A percentile compares a stretch with the other conserved stretches of the same genome.
These are phyloP conservation scores for Agriopis leucophaearia DNA, from an alignment of 2,888 invertebrate genomes.

Conservation along the genomic window DNA sequence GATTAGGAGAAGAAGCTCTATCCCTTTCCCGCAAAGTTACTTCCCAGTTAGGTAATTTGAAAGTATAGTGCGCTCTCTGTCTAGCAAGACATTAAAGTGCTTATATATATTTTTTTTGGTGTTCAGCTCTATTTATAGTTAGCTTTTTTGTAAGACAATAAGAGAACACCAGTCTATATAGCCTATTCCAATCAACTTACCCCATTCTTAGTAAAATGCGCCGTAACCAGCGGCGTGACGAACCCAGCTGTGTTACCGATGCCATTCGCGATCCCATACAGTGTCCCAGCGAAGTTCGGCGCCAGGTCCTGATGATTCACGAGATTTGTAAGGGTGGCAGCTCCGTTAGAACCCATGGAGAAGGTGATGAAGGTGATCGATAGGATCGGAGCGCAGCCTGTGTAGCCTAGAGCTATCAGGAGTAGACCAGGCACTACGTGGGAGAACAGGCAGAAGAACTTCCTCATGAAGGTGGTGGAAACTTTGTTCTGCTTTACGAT, in stretches of 20 bases:
- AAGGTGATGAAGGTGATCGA: conserved; percentile 89
- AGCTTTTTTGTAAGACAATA: no score
- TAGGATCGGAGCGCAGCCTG: conserved; percentile 88
- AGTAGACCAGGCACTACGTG: conserved; percentile 84
- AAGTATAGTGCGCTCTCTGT: no score
- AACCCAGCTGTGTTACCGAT: conserved; percentile 91
- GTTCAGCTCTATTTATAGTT: no score
- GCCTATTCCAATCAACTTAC: conserved; percentile 72
- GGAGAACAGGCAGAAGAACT: conserved; percentile 89
- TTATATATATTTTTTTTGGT: no score
- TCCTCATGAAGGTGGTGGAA: conserved; percentile 86
- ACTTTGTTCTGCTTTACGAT: conserved; percentile 82
- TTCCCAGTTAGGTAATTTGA: no score
- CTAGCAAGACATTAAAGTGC: no score
- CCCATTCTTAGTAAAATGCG: conserved; percentile 86
- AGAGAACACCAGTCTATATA: no score
- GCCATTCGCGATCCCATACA: conserved; percentile 92
- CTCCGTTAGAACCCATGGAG: conserved; percentile 89
- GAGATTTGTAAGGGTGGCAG: conserved; percentile 87
- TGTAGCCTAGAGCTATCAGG: conserved; percentile 85
- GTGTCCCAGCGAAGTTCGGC: conserved; percentile 91
- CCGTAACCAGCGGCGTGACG: conserved; percentile 90
- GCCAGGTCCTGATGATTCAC: conserved; percentile 91
- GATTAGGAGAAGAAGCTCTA: no score
- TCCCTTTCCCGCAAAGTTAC: no score